Evolutionary conservation across 2,797 vertebrate species (phyloP).

Genomic region (Pterois miles): DNA sequence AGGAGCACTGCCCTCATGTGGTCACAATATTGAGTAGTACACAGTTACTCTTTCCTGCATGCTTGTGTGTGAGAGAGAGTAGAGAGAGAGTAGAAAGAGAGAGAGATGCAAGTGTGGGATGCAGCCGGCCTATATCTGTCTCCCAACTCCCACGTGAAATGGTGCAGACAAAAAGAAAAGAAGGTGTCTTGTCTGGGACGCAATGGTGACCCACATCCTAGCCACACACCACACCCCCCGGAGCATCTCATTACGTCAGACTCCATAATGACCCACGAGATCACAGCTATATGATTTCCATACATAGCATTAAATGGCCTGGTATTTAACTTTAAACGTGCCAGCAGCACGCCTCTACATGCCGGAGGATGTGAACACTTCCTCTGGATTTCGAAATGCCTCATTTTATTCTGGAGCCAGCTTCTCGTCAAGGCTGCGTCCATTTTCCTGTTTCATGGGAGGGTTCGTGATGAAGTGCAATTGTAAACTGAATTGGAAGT

Average conservation of each 20-base stretch:
- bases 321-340: slow-evolving; percentile 1
- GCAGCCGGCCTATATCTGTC: slow-evolving; percentile 40
- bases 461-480: background rate
- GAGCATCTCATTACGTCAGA: slow-evolving; percentile 72
- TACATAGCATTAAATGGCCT: background rate
- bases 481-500: accelerated
- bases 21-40: slow-evolving; percentile 35
- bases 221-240: slow-evolving; percentile 43
- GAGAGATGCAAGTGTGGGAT: slow-evolving; percentile 7
- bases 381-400: slow-evolving; percentile 51
- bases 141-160: slow-evolving; percentile 39
- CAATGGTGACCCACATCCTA: slow-evolving; percentile 76
- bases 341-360: background rate
- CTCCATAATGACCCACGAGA: slow-evolving; percentile 53
- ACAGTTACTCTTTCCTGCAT: background rate
- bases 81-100: background rate
- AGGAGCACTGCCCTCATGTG: slow-evolving; percentile 76
- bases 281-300: background rate
- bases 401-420: slow-evolving; percentile 70
- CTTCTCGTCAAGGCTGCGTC: slow-evolving; percentile 41
- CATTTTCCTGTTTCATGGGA: slow-evolving; percentile 33
- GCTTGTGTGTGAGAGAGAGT: background rate
- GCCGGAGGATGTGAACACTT: slow-evolving; percentile 37
- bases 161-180: slow-evolving; percentile 24
- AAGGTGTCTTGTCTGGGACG: slow-evolving; percentile 61